These are phyloP conservation scores for Lindbergichthys nudifrons DNA, from an alignment of 2,797 vertebrate species.

Conservation along the genomic window DNA sequence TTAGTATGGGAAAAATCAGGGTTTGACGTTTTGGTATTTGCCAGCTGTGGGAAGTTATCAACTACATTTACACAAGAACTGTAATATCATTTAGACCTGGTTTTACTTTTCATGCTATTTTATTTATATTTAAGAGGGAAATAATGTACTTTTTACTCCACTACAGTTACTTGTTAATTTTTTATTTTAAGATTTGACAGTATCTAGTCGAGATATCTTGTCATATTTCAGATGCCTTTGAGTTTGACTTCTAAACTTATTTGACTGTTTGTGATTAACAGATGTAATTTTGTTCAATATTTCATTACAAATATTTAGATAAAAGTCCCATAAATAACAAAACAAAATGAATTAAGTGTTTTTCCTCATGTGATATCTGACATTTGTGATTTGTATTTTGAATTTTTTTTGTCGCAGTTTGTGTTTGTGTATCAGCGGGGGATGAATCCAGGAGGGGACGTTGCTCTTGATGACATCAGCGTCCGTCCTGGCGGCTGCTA, in stretches of 20 bases:
- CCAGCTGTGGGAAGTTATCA: neutral
- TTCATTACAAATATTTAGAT: neutral
- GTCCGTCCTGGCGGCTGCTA: slow-evolving; percentile 66
- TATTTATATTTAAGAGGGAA: slow-evolving; percentile 5
- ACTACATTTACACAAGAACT: neutral
- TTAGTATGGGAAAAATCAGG: neutral
- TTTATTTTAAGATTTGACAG: neutral
- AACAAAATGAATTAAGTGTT: too few relatives aligned
- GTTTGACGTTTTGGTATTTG: neutral
- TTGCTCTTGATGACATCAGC: slow-evolving; percentile 83
- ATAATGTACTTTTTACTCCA: neutral
- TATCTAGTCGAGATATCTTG: neutral
- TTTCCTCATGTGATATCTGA: too few relatives aligned
- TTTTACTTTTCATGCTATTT: neutral
- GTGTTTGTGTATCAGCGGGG: slow-evolving; percentile 81
- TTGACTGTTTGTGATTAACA: neutral
- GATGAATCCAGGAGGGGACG: slow-evolving; percentile 55
- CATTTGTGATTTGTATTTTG: neutral
- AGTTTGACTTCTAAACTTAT: neutral
- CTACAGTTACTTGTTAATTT: neutral
- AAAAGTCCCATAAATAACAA: neutral
- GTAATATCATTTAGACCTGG: neutral
- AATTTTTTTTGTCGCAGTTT: slow-evolving; percentile 71
- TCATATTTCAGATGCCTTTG: neutral
- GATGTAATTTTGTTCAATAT: neutral